Base-by-base conservation (phyloP, 2,888 invertebrate genomes). In the Andrena fulva region DNA sequence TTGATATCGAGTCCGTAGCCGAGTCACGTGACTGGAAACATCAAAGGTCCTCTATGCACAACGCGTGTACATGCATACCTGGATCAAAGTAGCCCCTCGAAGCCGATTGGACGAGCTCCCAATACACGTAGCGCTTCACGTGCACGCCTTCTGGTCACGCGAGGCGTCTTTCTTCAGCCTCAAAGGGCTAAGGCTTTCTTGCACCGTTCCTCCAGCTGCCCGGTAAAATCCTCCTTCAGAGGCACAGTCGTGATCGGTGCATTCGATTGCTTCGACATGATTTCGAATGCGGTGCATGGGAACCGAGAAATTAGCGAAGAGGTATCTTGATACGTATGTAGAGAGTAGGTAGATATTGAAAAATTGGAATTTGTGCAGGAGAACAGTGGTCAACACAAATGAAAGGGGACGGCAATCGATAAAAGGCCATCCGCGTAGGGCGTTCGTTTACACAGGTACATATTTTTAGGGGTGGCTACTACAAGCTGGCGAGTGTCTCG, bases 81-180 rank as follows among this genome's bases (percentile, higher is more conserved):
- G 80, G 70, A 60, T 59, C 72, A 88, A 84, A 88, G 89, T 90
- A 85, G 91, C 88, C 88, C 90, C 90, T 90, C 88, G 82, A 90
- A 91, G 91, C 91, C 89, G 92, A 91, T 93, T 93, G 93, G 93
- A 82, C 89, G 89, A 81, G 85, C 84, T 85, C 80, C 77, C 89
- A 89, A 89, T 90, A 89, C 91, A 82, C 90, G 88, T 89, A 91
- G 91, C 91, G 89, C 91, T 91, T 92, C 93, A 89, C 91, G 91
- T 88, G 87, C 90, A 92, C 93, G 93, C 93, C 93, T 91, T 91
- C 92, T 90, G 90, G 91, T 92, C 93, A 93, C 93, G 93, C 93
- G 76, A 88, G 48, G 73, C 80, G 77, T 87, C 87, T 89, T 85
- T 82, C 77, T 85, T 82, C 81, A 70, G 42, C 74, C 42, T 78